Base-by-base conservation (phyloP, 1,140 invertebrate species). In the Cyrtorhinus lividipennis region DNA sequence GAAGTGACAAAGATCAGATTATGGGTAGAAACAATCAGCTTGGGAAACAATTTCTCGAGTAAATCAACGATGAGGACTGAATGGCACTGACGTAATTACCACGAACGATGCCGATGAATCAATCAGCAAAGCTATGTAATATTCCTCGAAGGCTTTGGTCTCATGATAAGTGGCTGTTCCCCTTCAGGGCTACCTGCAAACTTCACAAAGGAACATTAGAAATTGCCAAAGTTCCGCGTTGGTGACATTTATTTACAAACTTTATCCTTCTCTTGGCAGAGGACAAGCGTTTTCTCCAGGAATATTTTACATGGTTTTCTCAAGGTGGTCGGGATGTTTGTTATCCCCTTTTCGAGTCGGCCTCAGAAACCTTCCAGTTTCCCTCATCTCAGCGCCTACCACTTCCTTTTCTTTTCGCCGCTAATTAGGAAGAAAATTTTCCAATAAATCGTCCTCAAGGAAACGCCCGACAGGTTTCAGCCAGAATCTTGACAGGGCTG, bases 201-300 rank as follows among this genome's bases (percentile, higher is more conserved):
- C 56, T 57, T 57, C 24, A 57, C 56, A 57, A 57, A 57, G 56
- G 56, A 57, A 57, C 56, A 57, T 57, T 57, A 57, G 56, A 57
- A 57, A 57, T 57, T 57, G 56, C 56, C 56, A 57, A 57, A 57
- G 56, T 57, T 57, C 24, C 56, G 56, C n/a, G 46, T 13, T 15
- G 56, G 56, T 24, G 56, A 57, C 56, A 57, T 57, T 56, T 57
- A 57, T 57, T 57, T 57, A 57, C 56, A 57, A 57, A 57, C 56
- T 57, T 57, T 57, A 57, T 57, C 56, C 56, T 57, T 24, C 56
- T 24, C 24, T 38, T 38, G 30, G 30, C 5, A 38, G 30, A 15
- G 30, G 30, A 15, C 15, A 18, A 56, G 24, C 56, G 56, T 57
- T 57, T 57, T 24, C 20, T 24, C 15, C 3, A n/a, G 56, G 56